Percentiles rank a stretch among this genome's conserved stretches.
phyloP scores from a whole-genome alignment of 2,113 vertebrate species.

The Embiotoca jacksoni region DNA sequence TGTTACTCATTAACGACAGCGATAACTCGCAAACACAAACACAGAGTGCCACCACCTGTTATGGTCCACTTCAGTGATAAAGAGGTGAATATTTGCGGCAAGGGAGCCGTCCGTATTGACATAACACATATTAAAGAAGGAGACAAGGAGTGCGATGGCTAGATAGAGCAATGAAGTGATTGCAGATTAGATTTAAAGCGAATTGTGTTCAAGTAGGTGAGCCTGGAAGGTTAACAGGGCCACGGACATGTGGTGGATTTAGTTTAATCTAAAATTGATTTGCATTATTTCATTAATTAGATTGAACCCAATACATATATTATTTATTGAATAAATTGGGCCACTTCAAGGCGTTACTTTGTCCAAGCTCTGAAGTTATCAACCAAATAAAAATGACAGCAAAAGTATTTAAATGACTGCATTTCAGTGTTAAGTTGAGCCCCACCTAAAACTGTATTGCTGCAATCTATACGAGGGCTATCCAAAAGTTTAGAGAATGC shows the following conservation, averaged over 20 bases:
- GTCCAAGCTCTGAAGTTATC: too few species aligned
- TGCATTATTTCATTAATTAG: not conserved
- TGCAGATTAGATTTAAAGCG: slow-evolving; percentile 8
- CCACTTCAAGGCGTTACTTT: not conserved
- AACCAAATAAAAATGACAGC: too few species aligned
- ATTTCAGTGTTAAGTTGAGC: not conserved
- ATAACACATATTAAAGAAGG: slow-evolving; percentile 29
- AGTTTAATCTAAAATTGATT: not conserved
- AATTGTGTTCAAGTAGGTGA: not conserved
- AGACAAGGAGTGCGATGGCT: not conserved
- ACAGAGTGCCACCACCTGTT: slow-evolving; percentile 43
- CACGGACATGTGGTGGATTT: not conserved
- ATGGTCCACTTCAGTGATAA: slow-evolving; percentile 41
- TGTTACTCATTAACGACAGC: slow-evolving; percentile 77
- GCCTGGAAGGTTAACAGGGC: not conserved
- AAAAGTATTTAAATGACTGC: too few species aligned
- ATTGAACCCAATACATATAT: too few species aligned
- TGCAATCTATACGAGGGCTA: too few species aligned
- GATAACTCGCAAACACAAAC: slow-evolving; percentile 38
- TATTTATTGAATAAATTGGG: too few species aligned
- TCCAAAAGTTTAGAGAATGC: too few species aligned
- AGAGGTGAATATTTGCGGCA: slow-evolving; percentile 52
- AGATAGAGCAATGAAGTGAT: not conserved
- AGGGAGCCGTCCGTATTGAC: slow-evolving; percentile 51
- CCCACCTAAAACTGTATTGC: not conserved